Base-by-base conservation (phyloP, 2,797 vertebrate species). In the Amazonetta brasiliensis region DNA sequence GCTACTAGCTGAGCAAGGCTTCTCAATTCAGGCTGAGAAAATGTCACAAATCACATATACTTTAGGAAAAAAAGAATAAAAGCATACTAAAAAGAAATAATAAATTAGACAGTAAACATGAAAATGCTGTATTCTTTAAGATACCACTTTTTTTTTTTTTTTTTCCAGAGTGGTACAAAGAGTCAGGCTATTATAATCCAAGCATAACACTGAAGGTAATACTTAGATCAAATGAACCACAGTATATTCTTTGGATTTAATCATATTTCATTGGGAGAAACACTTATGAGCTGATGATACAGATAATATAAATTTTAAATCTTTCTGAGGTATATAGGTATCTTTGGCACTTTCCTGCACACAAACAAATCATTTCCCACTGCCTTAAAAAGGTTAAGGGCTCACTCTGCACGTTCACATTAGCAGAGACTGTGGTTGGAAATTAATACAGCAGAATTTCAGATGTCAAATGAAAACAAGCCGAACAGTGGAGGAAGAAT, bases 141-240 rank as follows among this genome's bases (percentile, higher is more conserved):
- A 72, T 48, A 44, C 17, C 8, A 10, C 62, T 91, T 67, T 18
- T 62, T 52, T 52, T 14, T 33, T 28, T 13, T 67, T 81, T 83
- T 72, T 63, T 89, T 19, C 52, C 86, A 67, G 50, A 56, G 43
- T 82, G 26, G 88, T 50, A 77, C 6, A 63, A 69, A 67, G 7
- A 44, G 87, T 43, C 67, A 71, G 52, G 48, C 25, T 88, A 95
- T 83, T 77, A 80, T 87, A 95, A 90, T 84, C 59, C 25, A 95
- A 90, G 75, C 56, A 60, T 23, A 86, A 79, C n/a, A 96, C 3
- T 80, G 63, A 75, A 79, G 14, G 52, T 17, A 91, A 12, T n/a
- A 48, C 15, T 81, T 91, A 7, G 4, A 84, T 82, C 79, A 94
- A 92, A 95, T 54, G 48, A 96, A 86, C 46, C 56, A 75, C 37